A percentile compares a stretch with the other conserved stretches of the same genome.
These are phyloP conservation scores for Umimayanthus kanabou DNA, from an alignment of 92 coral and sea anemone species.

Conservation along the genomic window DNA sequence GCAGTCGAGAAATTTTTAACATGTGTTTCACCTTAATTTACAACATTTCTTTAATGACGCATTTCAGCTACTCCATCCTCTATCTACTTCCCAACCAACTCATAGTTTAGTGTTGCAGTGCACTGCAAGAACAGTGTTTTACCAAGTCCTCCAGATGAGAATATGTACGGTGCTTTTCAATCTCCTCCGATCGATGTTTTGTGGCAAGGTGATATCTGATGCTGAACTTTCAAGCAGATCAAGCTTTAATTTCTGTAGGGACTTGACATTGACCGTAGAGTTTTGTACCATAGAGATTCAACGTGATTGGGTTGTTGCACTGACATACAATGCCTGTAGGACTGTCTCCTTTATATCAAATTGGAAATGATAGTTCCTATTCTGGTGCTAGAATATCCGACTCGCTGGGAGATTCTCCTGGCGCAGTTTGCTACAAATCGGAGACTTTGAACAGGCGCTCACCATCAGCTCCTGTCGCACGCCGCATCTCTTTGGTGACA, in stretches of 20 bases:
- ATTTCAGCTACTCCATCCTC: no score
- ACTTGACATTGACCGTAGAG: conserved; percentile 17
- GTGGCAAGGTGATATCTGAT: conserved; percentile 9
- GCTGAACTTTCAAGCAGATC: conserved; percentile 35
- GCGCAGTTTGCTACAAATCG: conserved; percentile 42
- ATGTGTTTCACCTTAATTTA: no score
- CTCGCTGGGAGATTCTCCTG: conserved; percentile 13
- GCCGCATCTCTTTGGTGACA: conserved; percentile 50
- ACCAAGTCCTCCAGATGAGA: no score
- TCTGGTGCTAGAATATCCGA: conserved; percentile 42
- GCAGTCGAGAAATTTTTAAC: no score
- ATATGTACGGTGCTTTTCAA: background rate
- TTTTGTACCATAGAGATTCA: conserved; percentile 42
- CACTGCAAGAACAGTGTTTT: no score
- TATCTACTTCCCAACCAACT: no score
- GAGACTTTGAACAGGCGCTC: conserved; percentile 38
- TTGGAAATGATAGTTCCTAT: conserved; percentile 37
- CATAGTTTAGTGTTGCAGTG: no score
- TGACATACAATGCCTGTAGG: conserved; percentile 14
- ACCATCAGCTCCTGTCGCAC: conserved; percentile 41
- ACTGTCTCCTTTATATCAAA: conserved; percentile 36
- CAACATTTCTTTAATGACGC: no score
- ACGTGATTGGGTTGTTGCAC: conserved; percentile 41
- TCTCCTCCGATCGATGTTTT: conserved; percentile 23
- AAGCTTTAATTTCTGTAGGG: conserved; percentile 25